These are phyloP conservation scores for Syrphus vitripennis DNA, from an alignment of 2,888 invertebrate genomes.

Conservation along the genomic window DNA sequence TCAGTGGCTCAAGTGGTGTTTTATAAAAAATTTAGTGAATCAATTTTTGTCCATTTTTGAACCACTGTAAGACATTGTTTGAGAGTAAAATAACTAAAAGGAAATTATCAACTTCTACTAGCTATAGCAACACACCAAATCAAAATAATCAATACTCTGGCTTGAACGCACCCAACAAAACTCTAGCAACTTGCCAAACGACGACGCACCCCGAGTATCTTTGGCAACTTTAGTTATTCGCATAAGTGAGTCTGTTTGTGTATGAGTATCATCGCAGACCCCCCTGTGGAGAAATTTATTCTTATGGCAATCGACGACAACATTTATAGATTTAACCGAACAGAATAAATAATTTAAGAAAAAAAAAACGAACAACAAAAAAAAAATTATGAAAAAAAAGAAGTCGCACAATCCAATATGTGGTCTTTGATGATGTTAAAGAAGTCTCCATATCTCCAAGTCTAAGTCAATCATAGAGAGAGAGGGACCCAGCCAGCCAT, in stretches of 20 bases:
- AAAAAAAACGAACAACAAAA: slow-evolving; percentile 14
- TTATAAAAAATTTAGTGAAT: neutral
- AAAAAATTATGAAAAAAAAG: neutral
- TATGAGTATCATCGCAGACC: neutral
- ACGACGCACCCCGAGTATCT: neutral
- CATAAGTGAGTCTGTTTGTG: neutral
- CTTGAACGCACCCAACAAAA: slow-evolving; percentile 23
- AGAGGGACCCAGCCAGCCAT: neutral
- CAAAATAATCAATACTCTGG: slow-evolving; percentile 67
- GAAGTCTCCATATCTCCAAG: slow-evolving; percentile 34
- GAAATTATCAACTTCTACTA: slow-evolving; percentile 39
- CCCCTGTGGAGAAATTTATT: slow-evolving; percentile 70
- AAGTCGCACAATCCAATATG: slow-evolving; percentile 16
- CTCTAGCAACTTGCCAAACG: neutral
- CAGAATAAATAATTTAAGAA: slow-evolving; percentile 70
- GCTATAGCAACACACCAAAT: slow-evolving; percentile 47
- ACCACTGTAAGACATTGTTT: neutral
- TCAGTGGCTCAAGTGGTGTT: too few species aligned
- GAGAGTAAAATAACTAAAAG: neutral
- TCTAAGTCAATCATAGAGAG: slow-evolving; percentile 65
- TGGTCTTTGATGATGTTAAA: slow-evolving; percentile 33
- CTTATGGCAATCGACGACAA: slow-evolving; percentile 65
- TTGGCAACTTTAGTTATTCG: neutral
- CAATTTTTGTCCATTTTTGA: too few species aligned
- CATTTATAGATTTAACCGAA: slow-evolving; percentile 69